Evolutionary conservation across 1,140 invertebrate species (phyloP), one percentile per base, ranked within the genome.

Genomic region (Pomacea maculata): DNA sequence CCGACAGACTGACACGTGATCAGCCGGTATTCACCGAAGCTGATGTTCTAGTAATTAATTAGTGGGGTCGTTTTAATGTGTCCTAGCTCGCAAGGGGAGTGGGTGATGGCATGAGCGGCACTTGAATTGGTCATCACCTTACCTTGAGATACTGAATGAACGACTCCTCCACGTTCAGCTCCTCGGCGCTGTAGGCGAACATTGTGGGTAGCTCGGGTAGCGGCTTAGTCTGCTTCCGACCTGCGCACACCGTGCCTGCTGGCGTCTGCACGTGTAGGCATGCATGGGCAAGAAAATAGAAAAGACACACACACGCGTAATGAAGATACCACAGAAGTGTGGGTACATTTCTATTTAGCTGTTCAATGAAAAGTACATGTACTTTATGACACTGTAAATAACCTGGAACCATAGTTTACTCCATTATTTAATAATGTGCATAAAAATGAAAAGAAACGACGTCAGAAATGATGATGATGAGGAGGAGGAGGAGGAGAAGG

Each of bases 101-200:
- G 6, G 34, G 34, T 6, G 34, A 45, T 17, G 57, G 57, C 57
- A 61, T 2, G 57, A 61, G 57, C 3, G 15, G 57, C 57, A 61
- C 57, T 11, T 61, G 11, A 1, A 2, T 2, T 4, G 57, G 57
- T 61, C 11, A 61, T 11, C 4, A 11, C 3, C 2, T 61, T 4
- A 77, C 75, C 75, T 77, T 77, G 75, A 67, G 64, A 45, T 52
- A 77, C 17, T 67, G 64, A 4, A 63, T 67, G 21, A 82, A 75
- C 25, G 55, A 61, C 45, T 29, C 8, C 7, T 78, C 80, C 55
- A 83, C 80, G 63, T 86, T 83, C 6, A 87, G 55, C 21, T 83
- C 78, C 73, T 87, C 86, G 3, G 83, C 80, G 14, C 82, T 85
- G 73, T 86, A 87, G 52, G 84, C 84, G 73, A 87, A 85, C 8